Conservation (phyloP, 2,113 vertebrate genomes). For the Cyphomyrus plagiostoma region DNA sequence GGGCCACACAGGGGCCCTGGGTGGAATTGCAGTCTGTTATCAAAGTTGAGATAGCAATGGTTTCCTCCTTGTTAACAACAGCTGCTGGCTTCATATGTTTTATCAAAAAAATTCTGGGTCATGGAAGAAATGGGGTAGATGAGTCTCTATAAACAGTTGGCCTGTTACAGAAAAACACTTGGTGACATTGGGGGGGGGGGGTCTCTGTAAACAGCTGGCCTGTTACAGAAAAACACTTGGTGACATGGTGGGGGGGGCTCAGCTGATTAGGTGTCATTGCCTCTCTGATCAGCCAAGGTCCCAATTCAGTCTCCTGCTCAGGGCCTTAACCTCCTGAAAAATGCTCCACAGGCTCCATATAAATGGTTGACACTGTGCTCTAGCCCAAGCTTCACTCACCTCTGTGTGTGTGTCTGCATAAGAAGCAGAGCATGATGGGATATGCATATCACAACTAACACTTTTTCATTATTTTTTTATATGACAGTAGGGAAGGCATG, state of each 20-base stretch:
- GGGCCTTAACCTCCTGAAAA: neutral
- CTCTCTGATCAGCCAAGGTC: neutral
- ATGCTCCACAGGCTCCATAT: neutral
- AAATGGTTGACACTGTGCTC: neutral
- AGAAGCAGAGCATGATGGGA: neutral
- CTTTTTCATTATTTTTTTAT: neutral
- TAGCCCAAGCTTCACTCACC: neutral
- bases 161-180: neutral
- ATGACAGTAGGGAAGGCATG: neutral
- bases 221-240: neutral
- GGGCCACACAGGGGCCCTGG: neutral
- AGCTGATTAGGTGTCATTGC: neutral
- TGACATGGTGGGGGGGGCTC: neutral
- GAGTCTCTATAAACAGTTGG: neutral
- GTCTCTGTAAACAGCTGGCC: neutral
- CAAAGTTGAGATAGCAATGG: neutral
- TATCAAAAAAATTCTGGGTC: neutral
- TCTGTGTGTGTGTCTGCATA: neutral
- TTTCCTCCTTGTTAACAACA: neutral
- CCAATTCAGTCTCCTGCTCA: too few relatives aligned
- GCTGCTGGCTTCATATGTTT: neutral
- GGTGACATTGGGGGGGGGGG: neutral
- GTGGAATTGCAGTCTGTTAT: neutral
- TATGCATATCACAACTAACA: neutral
- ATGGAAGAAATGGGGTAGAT: neutral